These are phyloP conservation scores for Salarias fasciatus DNA, from an alignment of 2,797 vertebrate genomes.

Conservation along the genomic window DNA sequence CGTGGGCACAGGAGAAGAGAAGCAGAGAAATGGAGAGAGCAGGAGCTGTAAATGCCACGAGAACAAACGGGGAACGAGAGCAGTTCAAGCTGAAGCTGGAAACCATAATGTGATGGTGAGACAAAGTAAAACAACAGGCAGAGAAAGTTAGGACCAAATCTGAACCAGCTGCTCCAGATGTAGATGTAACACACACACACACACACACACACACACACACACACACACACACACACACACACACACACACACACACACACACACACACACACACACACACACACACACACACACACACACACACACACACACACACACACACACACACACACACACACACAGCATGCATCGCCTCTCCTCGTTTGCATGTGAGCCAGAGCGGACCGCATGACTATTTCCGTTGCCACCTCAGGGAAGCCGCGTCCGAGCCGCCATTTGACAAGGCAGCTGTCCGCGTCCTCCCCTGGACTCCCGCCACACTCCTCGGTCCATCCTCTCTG, in stretches of 20 bases:
- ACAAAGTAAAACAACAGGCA: conserved; percentile 37
- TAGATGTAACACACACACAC: conserved; percentile 31
- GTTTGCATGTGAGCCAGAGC: conserved; percentile 39
- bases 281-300: conserved; percentile 11
- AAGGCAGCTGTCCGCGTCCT: conserved; percentile 42
- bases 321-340: background rate
- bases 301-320: conserved; percentile 23
- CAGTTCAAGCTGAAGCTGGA: conserved; percentile 19
- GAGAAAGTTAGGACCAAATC: conserved; percentile 62
- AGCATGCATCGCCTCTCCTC: conserved; percentile 16
- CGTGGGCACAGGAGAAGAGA: conserved; percentile 44
- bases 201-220: conserved; percentile 22
- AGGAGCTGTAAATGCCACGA: background rate
- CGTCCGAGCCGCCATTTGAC: conserved; percentile 25
- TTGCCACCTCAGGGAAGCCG: conserved; percentile 51
- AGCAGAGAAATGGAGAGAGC: background rate
- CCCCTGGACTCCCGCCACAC: conserved; percentile 1
- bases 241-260: conserved; percentile 17
- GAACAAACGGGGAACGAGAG: conserved; percentile 40
- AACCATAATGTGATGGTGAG: conserved; percentile 6
- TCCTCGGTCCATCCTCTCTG: conserved; percentile 12
- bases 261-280: conserved; percentile 7
- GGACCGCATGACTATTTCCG: conserved; percentile 47
- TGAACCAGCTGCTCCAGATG: conserved; percentile 73
- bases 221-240: conserved; percentile 17